A percentile compares a stretch with the other conserved stretches of the same genome.
Conservation (phyloP, 2,888 invertebrate genomes). For the Mesoligia furuncula region DNA sequence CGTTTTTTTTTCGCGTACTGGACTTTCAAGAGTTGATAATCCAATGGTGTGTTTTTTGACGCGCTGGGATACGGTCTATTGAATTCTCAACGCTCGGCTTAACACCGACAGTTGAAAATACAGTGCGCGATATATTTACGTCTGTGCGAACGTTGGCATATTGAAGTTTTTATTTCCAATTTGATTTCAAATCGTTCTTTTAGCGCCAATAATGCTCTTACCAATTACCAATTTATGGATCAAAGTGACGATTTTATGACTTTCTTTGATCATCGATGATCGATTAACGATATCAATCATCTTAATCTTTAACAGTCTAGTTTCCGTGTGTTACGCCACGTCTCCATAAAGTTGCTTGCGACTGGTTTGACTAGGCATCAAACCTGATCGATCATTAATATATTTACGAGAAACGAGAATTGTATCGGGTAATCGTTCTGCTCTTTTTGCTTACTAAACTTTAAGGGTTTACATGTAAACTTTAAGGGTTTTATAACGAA, state of each 20-base stretch:
- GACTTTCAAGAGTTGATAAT: background rate
- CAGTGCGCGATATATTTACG: background rate
- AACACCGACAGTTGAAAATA: background rate
- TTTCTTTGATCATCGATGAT: constrained; percentile 52
- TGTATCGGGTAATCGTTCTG: constrained; percentile 48
- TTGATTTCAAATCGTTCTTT: constrained; percentile 27
- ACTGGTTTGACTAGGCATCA: constrained; percentile 62
- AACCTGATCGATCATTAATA: constrained; percentile 64
- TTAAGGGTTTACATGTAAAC: constrained; percentile 26
- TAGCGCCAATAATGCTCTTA: constrained; percentile 29
- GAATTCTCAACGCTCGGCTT: background rate
- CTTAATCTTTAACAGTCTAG: constrained; percentile 49
- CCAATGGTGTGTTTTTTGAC: background rate
- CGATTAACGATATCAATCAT: constrained; percentile 53
- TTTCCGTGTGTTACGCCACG: constrained; percentile 60
- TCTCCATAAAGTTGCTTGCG: constrained; percentile 47
- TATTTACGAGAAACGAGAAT: constrained; percentile 61
- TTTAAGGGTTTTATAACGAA: background rate
- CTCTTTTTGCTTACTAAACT: constrained; percentile 52
- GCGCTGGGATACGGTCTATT: background rate
- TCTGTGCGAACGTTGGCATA: background rate
- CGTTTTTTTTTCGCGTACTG: background rate
- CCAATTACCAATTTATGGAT: constrained; percentile 39
- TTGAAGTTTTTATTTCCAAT: constrained; percentile 11
- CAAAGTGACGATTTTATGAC: constrained; percentile 49